Conservation (phyloP, 2,888 invertebrate genomes). For the Parthenolecanium corni region DNA sequence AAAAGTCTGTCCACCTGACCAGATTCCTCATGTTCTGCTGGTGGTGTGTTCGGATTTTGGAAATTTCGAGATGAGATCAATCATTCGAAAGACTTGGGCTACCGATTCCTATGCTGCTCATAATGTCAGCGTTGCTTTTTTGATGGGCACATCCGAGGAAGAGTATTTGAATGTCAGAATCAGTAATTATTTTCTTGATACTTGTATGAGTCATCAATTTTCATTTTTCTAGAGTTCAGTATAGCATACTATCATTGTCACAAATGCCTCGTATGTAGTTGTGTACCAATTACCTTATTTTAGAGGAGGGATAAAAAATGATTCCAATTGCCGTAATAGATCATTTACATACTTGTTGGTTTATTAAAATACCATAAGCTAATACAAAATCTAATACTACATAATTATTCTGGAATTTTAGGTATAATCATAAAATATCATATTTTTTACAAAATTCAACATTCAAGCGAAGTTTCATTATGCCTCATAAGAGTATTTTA, state of each 20-base stretch:
- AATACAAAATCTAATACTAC: too few relatives aligned
- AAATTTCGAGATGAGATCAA: conserved; percentile 53
- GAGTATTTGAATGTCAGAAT: conserved; percentile 34
- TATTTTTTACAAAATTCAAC: too few relatives aligned
- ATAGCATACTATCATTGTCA: too few relatives aligned
- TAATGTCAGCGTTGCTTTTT: conserved; percentile 41
- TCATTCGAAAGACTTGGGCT: conserved; percentile 64
- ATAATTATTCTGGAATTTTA: too few relatives aligned
- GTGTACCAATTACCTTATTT: too few relatives aligned
- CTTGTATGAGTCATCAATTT: not conserved
- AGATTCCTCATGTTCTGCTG: conserved; percentile 47
- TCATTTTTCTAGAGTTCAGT: not conserved
- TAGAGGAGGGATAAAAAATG: too few relatives aligned
- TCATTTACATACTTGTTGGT: too few relatives aligned
- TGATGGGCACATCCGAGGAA: conserved; percentile 50
- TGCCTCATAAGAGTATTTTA: too few relatives aligned
- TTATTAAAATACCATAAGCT: not conserved
- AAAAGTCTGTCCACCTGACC: not conserved
- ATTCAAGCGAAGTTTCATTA: too few relatives aligned
- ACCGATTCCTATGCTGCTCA: conserved; percentile 34
- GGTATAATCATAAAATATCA: too few relatives aligned
- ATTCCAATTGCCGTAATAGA: too few relatives aligned
- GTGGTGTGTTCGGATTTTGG: conserved; percentile 62
- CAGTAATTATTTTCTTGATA: not conserved
- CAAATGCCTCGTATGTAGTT: too few relatives aligned